Base-by-base conservation (phyloP, 2,797 vertebrate genomes). In the Rallus crepitans region DNA sequence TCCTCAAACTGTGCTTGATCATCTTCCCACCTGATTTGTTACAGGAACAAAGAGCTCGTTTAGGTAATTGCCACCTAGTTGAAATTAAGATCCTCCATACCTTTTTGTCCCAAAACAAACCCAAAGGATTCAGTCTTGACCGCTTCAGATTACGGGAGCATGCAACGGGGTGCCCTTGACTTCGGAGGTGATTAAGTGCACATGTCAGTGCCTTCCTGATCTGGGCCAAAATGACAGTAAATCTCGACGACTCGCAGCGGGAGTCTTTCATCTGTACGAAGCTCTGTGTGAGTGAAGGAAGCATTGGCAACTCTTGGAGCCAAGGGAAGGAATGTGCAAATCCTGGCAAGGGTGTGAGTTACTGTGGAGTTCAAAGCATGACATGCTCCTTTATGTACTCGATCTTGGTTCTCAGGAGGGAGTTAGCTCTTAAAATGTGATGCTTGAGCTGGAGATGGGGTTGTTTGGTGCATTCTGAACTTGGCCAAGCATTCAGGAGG, bases 211-310 rank as follows among this genome's bases (percentile, higher is more conserved):
- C 53, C 87, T 92, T 92, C 68, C 81, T 82, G 73, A 61, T 85
- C 50, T 42, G 89, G 92, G 71, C 84, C 82, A 96, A 93, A 95
- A 83, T 73, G 87, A 60, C 89, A 85, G 81, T 96, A 96, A 94
- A 85, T 96, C 92, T 89, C 82, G 47, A 78, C 1, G 2, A 35
- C 68, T 87, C 10, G 1, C 8, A 42, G 57, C 42, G 4, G 65
- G 76, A 95, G 60, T 39, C 94, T 95, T 95, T 96, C 79, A 85
- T 96, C 87, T 91, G 56, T 69, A 35, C 1, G 13, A 68, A 89
- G 57, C 31, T 76, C 63, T 56, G 47, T 64, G 40, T 52, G 61
- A 89, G 69, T 27, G 71, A 91, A 89, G 71, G 75, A 89, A 93
- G 50, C 40, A 69, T n/a, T 87, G 84, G 73, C 48, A 87, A 37